phyloP scores from a whole-genome alignment of 1,140 invertebrate species.

The Apis cerana region DNA sequence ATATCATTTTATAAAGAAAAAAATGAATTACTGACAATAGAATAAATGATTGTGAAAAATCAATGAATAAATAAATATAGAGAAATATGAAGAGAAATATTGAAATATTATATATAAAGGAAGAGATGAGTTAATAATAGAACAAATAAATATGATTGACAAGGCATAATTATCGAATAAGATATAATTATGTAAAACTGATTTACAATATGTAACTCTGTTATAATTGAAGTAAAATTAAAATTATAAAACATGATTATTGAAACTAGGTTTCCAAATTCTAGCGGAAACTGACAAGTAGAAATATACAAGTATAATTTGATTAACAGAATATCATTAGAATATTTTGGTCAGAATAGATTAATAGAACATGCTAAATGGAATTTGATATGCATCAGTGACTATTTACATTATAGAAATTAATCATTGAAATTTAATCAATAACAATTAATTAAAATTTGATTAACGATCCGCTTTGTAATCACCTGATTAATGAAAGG shows the following conservation, averaged over 20 bases:
- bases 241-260: neutral
- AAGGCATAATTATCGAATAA: no score
- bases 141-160: neutral
- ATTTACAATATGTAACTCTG: neutral
- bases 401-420: neutral
- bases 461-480: neutral
- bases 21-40: no score
- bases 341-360: neutral
- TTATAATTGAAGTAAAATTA: neutral
- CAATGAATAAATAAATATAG: neutral
- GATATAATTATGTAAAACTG: neutral
- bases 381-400: neutral
- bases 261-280: neutral
- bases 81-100: neutral
- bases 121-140: neutral
- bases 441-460: neutral
- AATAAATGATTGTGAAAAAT: neutral
- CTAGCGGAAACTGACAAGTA: neutral
- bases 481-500: no score
- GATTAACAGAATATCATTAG: slow-evolving; percentile 12
- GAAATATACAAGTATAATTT: slow-evolving; percentile 27
- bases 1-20: neutral
- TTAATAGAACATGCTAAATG: neutral
- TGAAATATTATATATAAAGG: neutral
- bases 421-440: neutral